These are phyloP conservation scores for Perdita meconis DNA, from an alignment of 2,888 invertebrate genomes.

Conservation along the genomic window DNA sequence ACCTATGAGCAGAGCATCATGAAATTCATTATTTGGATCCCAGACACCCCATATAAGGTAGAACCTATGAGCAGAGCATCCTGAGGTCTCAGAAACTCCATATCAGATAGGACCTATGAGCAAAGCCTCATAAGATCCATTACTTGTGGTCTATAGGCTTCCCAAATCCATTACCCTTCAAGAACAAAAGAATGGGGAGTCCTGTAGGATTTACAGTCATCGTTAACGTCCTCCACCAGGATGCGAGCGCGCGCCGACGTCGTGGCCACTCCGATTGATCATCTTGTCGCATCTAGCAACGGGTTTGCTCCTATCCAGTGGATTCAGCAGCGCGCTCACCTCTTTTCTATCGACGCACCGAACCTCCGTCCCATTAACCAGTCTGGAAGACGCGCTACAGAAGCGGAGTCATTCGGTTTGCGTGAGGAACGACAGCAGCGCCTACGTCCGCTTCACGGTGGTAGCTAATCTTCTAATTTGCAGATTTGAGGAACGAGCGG, in stretches of 20 bases:
- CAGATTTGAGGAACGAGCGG: too few species aligned
- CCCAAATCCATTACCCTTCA: too few species aligned
- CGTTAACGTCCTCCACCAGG: constrained; percentile 57
- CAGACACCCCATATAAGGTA: too few species aligned
- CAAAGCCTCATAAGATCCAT: too few species aligned
- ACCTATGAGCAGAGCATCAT: too few species aligned
- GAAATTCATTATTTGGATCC: too few species aligned
- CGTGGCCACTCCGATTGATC: constrained; percentile 73
- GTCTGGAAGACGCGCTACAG: constrained; percentile 80
- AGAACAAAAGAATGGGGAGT: too few species aligned
- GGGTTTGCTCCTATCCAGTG: constrained; percentile 74
- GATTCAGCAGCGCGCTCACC: constrained; percentile 79
- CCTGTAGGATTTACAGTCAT: too few species aligned
- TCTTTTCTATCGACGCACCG: constrained; percentile 83
- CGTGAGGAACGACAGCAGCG: constrained; percentile 83
- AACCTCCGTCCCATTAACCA: constrained; percentile 79
- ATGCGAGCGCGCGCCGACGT: constrained; percentile 69
- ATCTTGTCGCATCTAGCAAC: constrained; percentile 69
- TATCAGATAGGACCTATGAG: too few species aligned
- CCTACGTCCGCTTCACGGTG: constrained; percentile 76
- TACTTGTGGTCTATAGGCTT: too few species aligned
- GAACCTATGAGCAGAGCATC: too few species aligned
- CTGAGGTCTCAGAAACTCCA: too few species aligned
- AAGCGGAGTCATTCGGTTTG: constrained; percentile 82
- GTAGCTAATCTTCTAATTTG: constrained; percentile 2